phyloP scores from a whole-genome alignment of 2,797 vertebrate species.

The Anas georgica region DNA sequence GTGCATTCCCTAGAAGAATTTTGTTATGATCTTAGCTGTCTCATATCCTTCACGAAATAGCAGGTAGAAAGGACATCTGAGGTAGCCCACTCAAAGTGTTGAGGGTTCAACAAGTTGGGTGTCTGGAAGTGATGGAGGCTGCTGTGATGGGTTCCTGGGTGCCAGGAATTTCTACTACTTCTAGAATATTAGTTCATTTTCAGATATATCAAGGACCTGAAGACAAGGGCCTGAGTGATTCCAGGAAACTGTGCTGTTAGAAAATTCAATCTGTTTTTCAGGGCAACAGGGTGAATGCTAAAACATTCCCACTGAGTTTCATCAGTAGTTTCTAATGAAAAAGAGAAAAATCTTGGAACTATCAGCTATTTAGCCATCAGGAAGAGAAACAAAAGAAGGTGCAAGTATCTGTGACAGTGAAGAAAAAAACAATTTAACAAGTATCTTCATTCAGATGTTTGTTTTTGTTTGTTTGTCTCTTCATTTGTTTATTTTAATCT shows the following conservation, averaged over 20 bases:
- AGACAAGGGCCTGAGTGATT: background rate
- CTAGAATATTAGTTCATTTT: background rate
- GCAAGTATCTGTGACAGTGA: background rate
- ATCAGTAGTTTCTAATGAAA: background rate
- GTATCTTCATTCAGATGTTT: rapidly evolving
- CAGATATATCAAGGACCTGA: background rate
- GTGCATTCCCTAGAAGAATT: background rate
- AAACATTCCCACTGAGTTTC: background rate
- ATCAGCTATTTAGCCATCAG: background rate
- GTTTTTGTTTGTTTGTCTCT: too few relatives aligned
- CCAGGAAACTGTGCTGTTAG: background rate
- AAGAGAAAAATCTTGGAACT: background rate
- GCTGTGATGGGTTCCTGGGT: background rate
- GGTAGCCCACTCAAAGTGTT: background rate
- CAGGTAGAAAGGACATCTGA: background rate
- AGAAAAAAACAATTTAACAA: background rate
- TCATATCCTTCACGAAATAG: background rate
- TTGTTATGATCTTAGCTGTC: background rate
- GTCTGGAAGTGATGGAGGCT: background rate
- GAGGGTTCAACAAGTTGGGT: background rate
- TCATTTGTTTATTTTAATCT: background rate
- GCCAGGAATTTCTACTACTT: background rate
- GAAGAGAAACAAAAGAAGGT: background rate
- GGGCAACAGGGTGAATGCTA: background rate
- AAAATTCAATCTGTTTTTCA: background rate